These are phyloP conservation scores for Dinoponera quadriceps DNA, from an alignment of 1,140 invertebrate genomes.

Conservation along the genomic window DNA sequence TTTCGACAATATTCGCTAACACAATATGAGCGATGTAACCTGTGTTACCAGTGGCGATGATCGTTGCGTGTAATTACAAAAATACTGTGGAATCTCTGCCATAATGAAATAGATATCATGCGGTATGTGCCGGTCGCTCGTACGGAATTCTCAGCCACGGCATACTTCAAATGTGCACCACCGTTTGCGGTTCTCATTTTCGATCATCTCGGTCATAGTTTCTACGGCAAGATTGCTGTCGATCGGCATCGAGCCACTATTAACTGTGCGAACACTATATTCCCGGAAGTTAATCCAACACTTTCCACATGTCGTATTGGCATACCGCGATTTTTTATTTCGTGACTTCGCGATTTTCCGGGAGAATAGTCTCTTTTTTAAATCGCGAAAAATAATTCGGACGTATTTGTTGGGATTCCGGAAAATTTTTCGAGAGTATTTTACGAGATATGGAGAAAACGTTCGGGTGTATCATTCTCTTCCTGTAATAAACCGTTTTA, in stretches of 20 bases:
- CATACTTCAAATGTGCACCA: conserved; percentile 65
- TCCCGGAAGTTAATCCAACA: no score
- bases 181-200: conserved; percentile 51
- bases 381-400: no score
- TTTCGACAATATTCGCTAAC: conserved; percentile 57
- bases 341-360: no score
- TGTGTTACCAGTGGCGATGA: conserved; percentile 66
- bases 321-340: no score
- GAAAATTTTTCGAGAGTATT: no score
- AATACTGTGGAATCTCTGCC: conserved; percentile 67
- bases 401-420: no score
- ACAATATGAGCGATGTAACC: conserved; percentile 59
- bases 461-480: background rate
- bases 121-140: conserved; percentile 59
- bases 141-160: conserved; percentile 62
- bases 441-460: background rate
- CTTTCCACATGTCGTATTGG: no score
- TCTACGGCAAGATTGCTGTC: background rate
- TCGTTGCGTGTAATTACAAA: conserved; percentile 60
- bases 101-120: conserved; percentile 74
- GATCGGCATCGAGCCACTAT: background rate
- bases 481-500: background rate
- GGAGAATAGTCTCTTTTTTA: no score
- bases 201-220: background rate
- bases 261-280: background rate